Evolutionary conservation across 2,797 vertebrate species (phyloP).

Genomic region (Toxotes lorentzi): DNA sequence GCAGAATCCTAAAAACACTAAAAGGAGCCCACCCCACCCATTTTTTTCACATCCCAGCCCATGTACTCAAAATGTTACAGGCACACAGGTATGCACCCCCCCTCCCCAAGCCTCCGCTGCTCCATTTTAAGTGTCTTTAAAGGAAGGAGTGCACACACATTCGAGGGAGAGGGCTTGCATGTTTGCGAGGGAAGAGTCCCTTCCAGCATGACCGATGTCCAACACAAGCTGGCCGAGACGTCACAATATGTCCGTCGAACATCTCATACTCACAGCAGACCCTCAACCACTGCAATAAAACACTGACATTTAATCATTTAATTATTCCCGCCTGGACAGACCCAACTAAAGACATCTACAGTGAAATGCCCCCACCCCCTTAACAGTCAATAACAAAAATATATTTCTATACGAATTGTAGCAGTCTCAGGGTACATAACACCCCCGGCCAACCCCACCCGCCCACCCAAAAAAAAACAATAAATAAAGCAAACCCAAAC

Average conservation of each 20-base stretch:
- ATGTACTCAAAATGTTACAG: constrained; percentile 78
- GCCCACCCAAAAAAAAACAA: constrained; percentile 66
- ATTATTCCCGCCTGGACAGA: constrained; percentile 66
- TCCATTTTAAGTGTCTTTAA: constrained; percentile 77
- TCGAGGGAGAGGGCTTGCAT: constrained; percentile 78
- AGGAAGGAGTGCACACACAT: constrained; percentile 83
- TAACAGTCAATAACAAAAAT: constrained; percentile 86
- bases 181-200: constrained; percentile 67
- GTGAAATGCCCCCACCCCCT: constrained; percentile 65
- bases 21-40: constrained; percentile 68
- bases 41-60: constrained; percentile 64
- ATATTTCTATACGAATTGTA: constrained; percentile 85
- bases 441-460: constrained; percentile 8
- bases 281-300: constrained; percentile 73
- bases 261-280: constrained; percentile 61
- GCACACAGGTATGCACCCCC: constrained; percentile 82
- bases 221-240: constrained; percentile 60
- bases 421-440: constrained; percentile 78
- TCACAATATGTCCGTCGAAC: constrained; percentile 69
- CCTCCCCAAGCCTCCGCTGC: constrained; percentile 77
- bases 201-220: constrained; percentile 66
- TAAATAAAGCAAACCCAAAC: constrained; percentile 85
- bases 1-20: constrained; percentile 76
- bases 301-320: constrained; percentile 68
- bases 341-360: constrained; percentile 72